A percentile compares a stretch with the other conserved stretches of the same genome.
Conservation (phyloP, 1,140 invertebrate genomes). For the Paramacrobiotus metropolitanus region DNA sequence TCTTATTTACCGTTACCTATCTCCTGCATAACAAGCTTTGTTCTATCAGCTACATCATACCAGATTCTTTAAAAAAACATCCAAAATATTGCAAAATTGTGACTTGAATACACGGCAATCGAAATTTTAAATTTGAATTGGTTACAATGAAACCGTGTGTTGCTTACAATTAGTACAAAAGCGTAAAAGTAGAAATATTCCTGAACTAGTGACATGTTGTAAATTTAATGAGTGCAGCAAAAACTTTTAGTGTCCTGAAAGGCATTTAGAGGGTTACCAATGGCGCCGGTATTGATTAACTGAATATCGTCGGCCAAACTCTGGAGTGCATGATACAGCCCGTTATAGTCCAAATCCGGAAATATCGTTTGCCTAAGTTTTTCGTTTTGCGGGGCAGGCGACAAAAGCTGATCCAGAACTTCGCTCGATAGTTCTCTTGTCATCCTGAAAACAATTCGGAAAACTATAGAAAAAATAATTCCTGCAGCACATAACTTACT, state of each 20-base stretch:
- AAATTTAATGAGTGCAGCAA: too few species aligned
- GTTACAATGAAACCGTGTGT: not conserved
- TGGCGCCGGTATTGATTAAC: not conserved
- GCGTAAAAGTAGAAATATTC: too few species aligned
- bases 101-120: too few species aligned
- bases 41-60: too few species aligned
- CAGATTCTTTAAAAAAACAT: too few species aligned
- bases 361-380: slow-evolving; percentile 58
- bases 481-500: not conserved
- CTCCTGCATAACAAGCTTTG: too few species aligned
- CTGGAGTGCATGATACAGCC: slow-evolving; percentile 40
- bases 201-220: too few species aligned
- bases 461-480: not conserved
- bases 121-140: not conserved
- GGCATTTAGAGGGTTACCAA: too few species aligned
- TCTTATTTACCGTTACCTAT: too few species aligned
- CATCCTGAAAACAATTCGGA: slow-evolving; percentile 37
- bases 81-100: too few species aligned
- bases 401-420: slow-evolving; percentile 63
- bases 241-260: too few species aligned
- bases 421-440: slow-evolving; percentile 79
- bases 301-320: not conserved
- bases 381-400: slow-evolving; percentile 45
- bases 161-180: too few species aligned
- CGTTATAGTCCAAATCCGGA: slow-evolving; percentile 82